Evolutionary conservation across 2,888 invertebrate genomes (phyloP).

Genomic region (Uropetala carovei): DNA sequence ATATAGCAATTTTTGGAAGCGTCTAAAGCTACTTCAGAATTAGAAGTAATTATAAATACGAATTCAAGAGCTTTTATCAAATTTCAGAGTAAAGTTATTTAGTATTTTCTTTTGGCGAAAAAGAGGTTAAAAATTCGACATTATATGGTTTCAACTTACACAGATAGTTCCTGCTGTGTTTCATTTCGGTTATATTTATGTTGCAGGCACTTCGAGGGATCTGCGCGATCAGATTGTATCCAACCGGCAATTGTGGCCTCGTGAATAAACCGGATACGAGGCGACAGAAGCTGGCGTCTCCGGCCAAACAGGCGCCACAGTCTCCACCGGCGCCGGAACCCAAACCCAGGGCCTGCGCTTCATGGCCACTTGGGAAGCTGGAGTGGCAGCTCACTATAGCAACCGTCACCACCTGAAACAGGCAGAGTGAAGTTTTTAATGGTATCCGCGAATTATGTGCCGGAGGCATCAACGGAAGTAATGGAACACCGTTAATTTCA

Average conservation of each 20-base stretch:
- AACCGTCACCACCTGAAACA: not conserved
- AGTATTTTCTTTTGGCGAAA: too few species aligned
- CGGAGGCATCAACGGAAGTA: not conserved
- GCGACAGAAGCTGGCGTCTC: constrained; percentile 88
- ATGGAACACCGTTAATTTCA: not conserved
- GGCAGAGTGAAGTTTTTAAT: not conserved
- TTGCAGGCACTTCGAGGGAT: constrained; percentile 93
- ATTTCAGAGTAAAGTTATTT: too few species aligned
- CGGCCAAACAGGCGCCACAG: constrained; percentile 91
- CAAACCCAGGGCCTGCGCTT: not conserved
- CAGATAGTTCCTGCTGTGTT: constrained; percentile 88
- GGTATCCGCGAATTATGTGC: not conserved
- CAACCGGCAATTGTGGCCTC: constrained; percentile 87
- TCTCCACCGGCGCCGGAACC: not conserved
- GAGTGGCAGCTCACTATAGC: not conserved
- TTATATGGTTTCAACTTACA: constrained; percentile 81
- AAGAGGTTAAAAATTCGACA: too few species aligned
- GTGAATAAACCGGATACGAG: constrained; percentile 91
- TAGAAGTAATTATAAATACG: too few species aligned
- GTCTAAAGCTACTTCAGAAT: too few species aligned
- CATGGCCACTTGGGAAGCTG: not conserved
- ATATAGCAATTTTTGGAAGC: too few species aligned
- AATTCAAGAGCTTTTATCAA: too few species aligned
- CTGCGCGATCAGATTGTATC: constrained; percentile 89
- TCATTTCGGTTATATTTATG: constrained; percentile 90